Evolutionary conservation across 2,797 vertebrate species (phyloP), one percentile per base, ranked within the genome.

Genomic region (Distichodus sexfasciatus): DNA sequence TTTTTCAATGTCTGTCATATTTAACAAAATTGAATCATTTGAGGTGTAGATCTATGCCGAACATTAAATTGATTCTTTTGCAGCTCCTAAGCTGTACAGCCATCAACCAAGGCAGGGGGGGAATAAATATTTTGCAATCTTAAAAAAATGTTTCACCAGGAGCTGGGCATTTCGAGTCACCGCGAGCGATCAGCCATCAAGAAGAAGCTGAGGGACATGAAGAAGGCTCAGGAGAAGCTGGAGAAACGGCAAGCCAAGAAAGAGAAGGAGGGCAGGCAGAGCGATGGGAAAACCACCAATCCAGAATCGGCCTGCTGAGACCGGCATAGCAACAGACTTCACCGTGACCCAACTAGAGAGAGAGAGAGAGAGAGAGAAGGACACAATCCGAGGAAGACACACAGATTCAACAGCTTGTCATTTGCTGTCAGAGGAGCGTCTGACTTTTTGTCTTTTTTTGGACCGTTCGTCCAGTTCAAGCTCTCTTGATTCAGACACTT

Each of bases 141-240:
- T n/a, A n/a, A n/a, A n/a, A n/a, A n/a, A n/a, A n/a, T 46, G 1
- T 3, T n/a, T 66, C 11, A 7, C 33, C 80, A 95, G 93, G 89
- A 89, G 47, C 84, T 96, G 64, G 93, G 94, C 6, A 91, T 95
- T 82, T 88, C 89, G 65, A 92, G 90, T 80, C 94, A 93, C 69
- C 91, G 86, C 26, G 93, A 97, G 71, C 90, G 94, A 15, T 86
- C 91, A 12, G 85, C 78, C 50, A 90, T 95, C 72, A 94, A 94
- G 87, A 95, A 91, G 80, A 94, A 91, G 83, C 87, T 95, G 46
- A 94, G 92, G 81, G 94, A 94, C 83, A 94, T 96, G 78, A 94
- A 84, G 79, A 95, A 91, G 83, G 84, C 83, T 3, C 90, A 93
- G 81, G 94, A 95, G 58, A 96, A 92, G 77, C 60, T 84, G 61